These are phyloP conservation scores for Rhingia campestris DNA, from an alignment of 2,888 invertebrate species.

Conservation along the genomic window DNA sequence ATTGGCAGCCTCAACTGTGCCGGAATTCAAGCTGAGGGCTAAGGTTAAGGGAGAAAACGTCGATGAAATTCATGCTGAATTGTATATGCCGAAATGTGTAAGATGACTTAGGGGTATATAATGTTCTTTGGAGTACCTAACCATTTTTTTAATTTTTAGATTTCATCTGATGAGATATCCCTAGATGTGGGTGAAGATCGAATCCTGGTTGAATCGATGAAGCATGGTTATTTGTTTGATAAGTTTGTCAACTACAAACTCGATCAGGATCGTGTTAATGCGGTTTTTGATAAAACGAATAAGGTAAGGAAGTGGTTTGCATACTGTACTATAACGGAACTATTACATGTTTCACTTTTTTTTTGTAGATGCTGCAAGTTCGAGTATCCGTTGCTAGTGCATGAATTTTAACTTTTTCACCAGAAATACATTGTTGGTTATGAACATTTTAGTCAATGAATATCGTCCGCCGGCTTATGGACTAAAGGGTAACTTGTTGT, in stretches of 20 bases:
- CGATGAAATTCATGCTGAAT: constrained; percentile 80
- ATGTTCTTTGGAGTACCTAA: neutral
- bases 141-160: constrained; percentile 80
- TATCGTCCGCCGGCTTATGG: constrained; percentile 5
- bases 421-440: neutral
- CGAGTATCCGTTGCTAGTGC: constrained; percentile 78
- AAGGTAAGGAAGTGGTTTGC: constrained; percentile 80
- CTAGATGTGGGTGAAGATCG: constrained; percentile 90
- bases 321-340: neutral
- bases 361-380: constrained; percentile 80
- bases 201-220: constrained; percentile 86
- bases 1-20: constrained; percentile 80
- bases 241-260: constrained; percentile 88
- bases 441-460: constrained; percentile 11
- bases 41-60: constrained; percentile 83
- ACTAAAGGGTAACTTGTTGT: neutral
- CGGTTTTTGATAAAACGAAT: constrained; percentile 84
- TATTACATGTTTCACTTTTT: constrained; percentile 23
- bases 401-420: constrained; percentile 15
- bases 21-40: constrained; percentile 85
- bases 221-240: constrained; percentile 86
- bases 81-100: constrained; percentile 82
- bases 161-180: constrained; percentile 85
- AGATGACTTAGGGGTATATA: constrained; percentile 44
- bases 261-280: constrained; percentile 84